A percentile compares a stretch with the other conserved stretches of the same genome.
Evolutionary conservation across 1,140 invertebrate genomes (phyloP).

Genomic region (Pseudomyrmex flavicornis): DNA sequence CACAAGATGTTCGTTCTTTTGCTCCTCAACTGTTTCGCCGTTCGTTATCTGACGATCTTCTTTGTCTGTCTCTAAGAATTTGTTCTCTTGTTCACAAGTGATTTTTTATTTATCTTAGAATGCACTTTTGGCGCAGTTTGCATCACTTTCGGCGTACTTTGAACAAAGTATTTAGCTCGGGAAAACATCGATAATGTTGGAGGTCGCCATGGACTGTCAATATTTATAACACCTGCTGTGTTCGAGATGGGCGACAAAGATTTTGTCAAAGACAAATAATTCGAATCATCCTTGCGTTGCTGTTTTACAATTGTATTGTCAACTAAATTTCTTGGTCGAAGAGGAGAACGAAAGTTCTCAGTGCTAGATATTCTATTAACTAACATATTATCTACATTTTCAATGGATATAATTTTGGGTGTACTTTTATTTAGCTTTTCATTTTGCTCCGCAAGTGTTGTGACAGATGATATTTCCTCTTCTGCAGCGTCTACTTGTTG

Average conservation of each 20-base stretch:
- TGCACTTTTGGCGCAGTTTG: constrained; percentile 22
- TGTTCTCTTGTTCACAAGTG: background rate
- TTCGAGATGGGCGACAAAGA: constrained; percentile 78
- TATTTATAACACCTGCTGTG: constrained; percentile 53
- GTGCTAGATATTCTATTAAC: constrained; percentile 55
- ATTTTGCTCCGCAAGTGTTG: background rate
- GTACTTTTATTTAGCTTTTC: background rate
- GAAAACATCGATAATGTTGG: constrained; percentile 70
- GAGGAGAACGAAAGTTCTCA: constrained; percentile 62
- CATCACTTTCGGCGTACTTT: constrained; percentile 76
- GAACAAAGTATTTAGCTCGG: constrained; percentile 71
- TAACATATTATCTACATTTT: constrained; percentile 60
- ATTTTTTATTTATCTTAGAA: constrained; percentile 4
- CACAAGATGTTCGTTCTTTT: constrained; percentile 1
- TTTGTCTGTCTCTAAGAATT: constrained; percentile 54
- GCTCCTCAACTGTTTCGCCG: no score
- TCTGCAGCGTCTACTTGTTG: background rate
- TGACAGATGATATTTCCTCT: background rate
- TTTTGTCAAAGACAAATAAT: constrained; percentile 75
- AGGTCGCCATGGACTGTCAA: constrained; percentile 76
- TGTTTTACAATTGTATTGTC: constrained; percentile 35
- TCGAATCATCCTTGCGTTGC: constrained; percentile 42
- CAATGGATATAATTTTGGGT: constrained; percentile 56
- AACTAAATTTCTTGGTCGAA: constrained; percentile 69
- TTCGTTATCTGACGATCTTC: constrained; percentile 65